Percentiles rank a stretch among this genome's conserved stretches.
Conservation (phyloP, 2,888 invertebrate genomes). For the Phyto melanocephala region DNA sequence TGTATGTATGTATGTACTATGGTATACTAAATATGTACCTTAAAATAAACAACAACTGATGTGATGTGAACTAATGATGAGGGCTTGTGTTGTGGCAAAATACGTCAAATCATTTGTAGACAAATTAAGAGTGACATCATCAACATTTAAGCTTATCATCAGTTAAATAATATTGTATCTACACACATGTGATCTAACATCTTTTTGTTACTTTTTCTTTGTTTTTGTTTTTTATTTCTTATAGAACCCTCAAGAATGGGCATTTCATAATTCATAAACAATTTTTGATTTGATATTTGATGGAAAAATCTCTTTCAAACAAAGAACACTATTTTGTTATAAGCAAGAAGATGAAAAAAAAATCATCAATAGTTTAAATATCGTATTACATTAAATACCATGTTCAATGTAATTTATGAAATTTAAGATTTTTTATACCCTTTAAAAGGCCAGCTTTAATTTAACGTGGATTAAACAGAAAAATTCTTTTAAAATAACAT, state of each 20-base stretch:
- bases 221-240: not conserved
- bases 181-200: slow-evolving; percentile 23
- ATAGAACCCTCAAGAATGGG: not conserved
- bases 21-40: too few relatives aligned
- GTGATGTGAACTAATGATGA: slow-evolving; percentile 8
- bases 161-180: slow-evolving; percentile 33
- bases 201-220: not conserved
- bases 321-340: slow-evolving; percentile 30
- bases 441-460: slow-evolving; percentile 8
- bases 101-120: slow-evolving; percentile 60
- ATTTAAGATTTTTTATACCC: slow-evolving; percentile 47
- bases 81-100: slow-evolving; percentile 37
- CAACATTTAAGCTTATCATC: slow-evolving; percentile 63
- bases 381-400: slow-evolving; percentile 60
- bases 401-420: slow-evolving; percentile 56
- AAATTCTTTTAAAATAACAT: not conserved
- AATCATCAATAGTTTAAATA: slow-evolving; percentile 56
- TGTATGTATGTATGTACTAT: too few relatives aligned
- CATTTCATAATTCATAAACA: slow-evolving; percentile 48
- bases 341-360: not conserved
- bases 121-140: slow-evolving; percentile 73
- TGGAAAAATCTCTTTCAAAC: slow-evolving; percentile 24
- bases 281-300: slow-evolving; percentile 36
- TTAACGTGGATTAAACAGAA: slow-evolving; percentile 5
- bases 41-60: not conserved